phyloP scores from a whole-genome alignment of 1,140 invertebrate genomes.

The Arctopsyche grandis region DNA sequence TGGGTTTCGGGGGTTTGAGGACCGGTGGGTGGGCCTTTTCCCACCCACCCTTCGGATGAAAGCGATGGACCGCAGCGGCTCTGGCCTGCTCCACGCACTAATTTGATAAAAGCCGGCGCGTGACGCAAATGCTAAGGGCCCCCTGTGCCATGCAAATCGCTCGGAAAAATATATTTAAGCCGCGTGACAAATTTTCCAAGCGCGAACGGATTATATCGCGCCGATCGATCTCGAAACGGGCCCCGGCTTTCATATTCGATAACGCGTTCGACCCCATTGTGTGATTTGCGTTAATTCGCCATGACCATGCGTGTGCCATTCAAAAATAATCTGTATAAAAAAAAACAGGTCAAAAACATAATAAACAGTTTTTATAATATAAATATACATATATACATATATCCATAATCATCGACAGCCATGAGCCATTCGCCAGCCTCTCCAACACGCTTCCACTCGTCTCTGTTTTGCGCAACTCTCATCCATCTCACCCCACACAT shows the following conservation, averaged over 20 bases:
- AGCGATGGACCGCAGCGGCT: conserved; percentile 43
- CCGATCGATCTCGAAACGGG: conserved; percentile 5
- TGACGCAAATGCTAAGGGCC: conserved; percentile 44
- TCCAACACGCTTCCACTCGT: no score
- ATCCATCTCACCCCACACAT: no score
- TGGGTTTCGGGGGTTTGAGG: background rate
- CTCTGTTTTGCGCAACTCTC: no score
- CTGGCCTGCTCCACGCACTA: conserved; percentile 36
- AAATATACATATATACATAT: no score
- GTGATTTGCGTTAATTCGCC: background rate
- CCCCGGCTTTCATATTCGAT: background rate
- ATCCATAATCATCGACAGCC: no score
- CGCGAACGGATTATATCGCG: conserved; percentile 23
- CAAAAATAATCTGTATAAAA: background rate
- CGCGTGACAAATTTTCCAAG: conserved; percentile 28
- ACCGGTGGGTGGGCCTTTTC: background rate
- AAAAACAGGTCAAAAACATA: no score
- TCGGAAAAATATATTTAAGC: conserved; percentile 31
- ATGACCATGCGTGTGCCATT: background rate
- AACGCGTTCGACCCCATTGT: background rate
- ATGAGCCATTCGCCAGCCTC: no score
- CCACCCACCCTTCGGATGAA: conserved; percentile 31
- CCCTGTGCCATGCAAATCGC: conserved; percentile 26
- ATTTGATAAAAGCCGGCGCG: conserved; percentile 48
- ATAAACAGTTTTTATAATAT: no score